Evolutionary conservation across 2,113 vertebrate genomes (phyloP).

Genomic region (Notarius lentiginosus): DNA sequence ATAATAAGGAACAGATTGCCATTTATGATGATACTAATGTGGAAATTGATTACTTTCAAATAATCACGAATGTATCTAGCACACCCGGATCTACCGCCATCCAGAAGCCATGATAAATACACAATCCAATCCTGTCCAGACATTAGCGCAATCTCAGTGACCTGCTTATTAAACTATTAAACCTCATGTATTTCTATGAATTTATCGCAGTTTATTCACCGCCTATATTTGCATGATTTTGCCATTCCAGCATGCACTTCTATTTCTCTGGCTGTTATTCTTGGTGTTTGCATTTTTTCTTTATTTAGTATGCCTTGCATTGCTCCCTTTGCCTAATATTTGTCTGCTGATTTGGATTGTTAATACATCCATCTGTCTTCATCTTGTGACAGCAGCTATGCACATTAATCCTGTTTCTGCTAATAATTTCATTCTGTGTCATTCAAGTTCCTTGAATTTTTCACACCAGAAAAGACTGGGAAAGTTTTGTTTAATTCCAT

Average conservation of each 20-base stretch:
- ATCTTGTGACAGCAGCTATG: too few species aligned
- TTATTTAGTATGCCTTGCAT: background rate
- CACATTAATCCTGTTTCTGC: too few species aligned
- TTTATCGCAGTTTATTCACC: background rate
- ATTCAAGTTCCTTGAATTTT: too few species aligned
- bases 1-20: background rate
- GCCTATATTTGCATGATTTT: background rate
- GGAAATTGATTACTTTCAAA: background rate
- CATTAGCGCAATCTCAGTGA: background rate
- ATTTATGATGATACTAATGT: background rate
- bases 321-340: background rate
- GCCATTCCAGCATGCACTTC: background rate
- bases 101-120: background rate
- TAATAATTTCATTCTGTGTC: too few species aligned
- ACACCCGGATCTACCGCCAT: background rate
- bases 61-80: background rate
- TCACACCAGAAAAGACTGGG: too few species aligned
- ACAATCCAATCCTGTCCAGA: background rate
- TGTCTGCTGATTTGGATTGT: too few species aligned
- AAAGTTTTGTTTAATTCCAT: too few species aligned
- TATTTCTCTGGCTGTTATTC: background rate
- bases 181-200: background rate
- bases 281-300: background rate
- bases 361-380: too few species aligned
- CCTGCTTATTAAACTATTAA: background rate